Percentiles rank a stretch among this genome's conserved stretches.
phyloP scores from a whole-genome alignment of 1,140 invertebrate species.

The Trissolcus basalis region DNA sequence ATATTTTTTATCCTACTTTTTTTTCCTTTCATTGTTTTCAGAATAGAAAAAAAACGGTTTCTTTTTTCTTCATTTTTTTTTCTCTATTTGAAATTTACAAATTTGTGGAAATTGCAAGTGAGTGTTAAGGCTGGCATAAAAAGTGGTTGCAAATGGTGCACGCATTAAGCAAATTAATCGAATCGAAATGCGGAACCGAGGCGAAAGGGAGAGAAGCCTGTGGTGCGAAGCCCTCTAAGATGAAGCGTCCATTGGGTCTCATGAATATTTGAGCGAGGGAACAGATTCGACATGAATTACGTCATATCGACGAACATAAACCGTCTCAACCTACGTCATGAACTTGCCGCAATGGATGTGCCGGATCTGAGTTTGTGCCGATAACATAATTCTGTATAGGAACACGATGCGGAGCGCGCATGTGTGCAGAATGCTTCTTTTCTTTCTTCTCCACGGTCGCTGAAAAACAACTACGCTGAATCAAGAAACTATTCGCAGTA shows the following conservation, averaged over 20 bases:
- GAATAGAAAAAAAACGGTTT: background rate
- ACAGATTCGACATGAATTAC: conserved; percentile 55
- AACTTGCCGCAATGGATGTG: conserved; percentile 52
- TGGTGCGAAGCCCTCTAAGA: conserved; percentile 6
- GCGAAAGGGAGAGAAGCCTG: background rate
- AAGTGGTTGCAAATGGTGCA: background rate
- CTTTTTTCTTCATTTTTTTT: too few relatives aligned
- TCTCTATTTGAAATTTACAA: too few relatives aligned
- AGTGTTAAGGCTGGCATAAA: background rate
- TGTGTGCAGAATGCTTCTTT: conserved; percentile 2
- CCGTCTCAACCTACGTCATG: conserved; percentile 45
- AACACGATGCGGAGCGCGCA: conserved; percentile 1
- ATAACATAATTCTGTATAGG: conserved; percentile 26
- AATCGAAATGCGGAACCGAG: conserved; percentile 14
- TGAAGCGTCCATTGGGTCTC: conserved; percentile 23
- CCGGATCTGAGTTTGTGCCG: conserved; percentile 30
- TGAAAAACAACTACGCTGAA: too few relatives aligned
- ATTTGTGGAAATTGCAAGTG: too few relatives aligned
- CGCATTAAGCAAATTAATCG: conserved; percentile 5
- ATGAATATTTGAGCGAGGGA: conserved; percentile 44
- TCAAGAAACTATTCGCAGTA: too few relatives aligned
- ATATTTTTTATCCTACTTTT: background rate
- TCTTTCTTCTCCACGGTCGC: too few relatives aligned
- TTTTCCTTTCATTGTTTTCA: background rate
- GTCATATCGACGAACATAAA: conserved; percentile 48